Base-by-base conservation (phyloP, 2,888 invertebrate species). In the Nymphalis polychloros region DNA sequence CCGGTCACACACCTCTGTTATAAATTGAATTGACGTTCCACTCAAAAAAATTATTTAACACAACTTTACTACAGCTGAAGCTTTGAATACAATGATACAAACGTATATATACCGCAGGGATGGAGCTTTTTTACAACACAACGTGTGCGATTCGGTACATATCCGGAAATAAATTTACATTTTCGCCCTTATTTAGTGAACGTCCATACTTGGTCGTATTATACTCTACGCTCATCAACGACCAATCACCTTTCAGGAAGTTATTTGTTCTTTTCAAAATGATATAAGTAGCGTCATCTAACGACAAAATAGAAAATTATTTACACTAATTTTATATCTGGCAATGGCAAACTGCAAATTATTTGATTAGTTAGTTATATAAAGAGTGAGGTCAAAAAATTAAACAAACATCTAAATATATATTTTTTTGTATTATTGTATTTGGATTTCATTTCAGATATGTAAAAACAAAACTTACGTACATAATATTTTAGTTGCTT, bases 191-290 rank as follows among this genome's bases (percentile, higher is more conserved):
- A 82, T 80, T 81, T 77, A 77, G 78, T 69, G 70, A 72, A 78
- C 87, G 79, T 76, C 83, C 76, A 75, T 78, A 83, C 72, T 85
- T 84, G 80, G 88, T 76, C 81, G 89, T 76, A 69, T 87, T 80
- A 84, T 85, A 84, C 76, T 76, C 78, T 78, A 67, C 76, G 74
- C 74, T 71, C 69, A 64, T 66, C 72, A 75, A 68, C 72, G 77
- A 81, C 87, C 86, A 87, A 88, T 87, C 84, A 81, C 75, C 75
- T 71, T 74, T 75, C 68, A 70, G 70, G 71, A 72, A 63, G 71
- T 71, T 77, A 75, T 71, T 70, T 67, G 70, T 70, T 66, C 35
- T 53, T 69, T 55, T 57, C 10, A 63, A 64, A 70, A 53, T 71
- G 55, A 57, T 68, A 72, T 71, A 67, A 70, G 53, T 71, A 71